Evolutionary conservation across 2,113 vertebrate genomes (phyloP).

Genomic region (Cavia aperea): DNA sequence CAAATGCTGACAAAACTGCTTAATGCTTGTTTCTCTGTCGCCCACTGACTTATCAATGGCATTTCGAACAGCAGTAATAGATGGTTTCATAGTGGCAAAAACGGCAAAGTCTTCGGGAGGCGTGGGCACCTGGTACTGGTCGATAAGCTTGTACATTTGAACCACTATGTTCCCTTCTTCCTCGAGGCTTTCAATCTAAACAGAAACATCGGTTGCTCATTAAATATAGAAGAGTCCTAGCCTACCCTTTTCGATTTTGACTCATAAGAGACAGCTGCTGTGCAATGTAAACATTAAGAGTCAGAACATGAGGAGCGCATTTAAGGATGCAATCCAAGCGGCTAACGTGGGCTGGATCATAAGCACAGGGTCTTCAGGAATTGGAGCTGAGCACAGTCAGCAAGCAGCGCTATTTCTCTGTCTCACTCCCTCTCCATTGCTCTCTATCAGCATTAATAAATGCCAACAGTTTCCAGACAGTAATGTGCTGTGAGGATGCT

Average conservation of each 20-base stretch:
- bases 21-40: conserved; percentile 74
- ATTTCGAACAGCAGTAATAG: conserved; percentile 72
- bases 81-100: conserved; percentile 79
- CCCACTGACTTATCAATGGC: conserved; percentile 76
- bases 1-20: conserved; percentile 78
- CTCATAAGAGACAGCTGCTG: not conserved
- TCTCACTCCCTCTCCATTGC: not conserved
- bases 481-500: not conserved
- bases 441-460: not conserved
- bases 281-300: not conserved
- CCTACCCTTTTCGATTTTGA: not conserved
- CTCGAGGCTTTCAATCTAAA: conserved; percentile 81
- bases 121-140: conserved; percentile 76
- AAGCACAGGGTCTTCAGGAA: not conserved
- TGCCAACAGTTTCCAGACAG: not conserved
- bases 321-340: not conserved
- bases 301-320: not conserved
- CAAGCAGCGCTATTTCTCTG: not conserved
- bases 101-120: conserved; percentile 82
- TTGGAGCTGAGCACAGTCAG: not conserved
- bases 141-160: conserved; percentile 85
- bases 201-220: not conserved
- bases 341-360: not conserved
- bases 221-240: not conserved
- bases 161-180: conserved; percentile 77